Evolutionary conservation across 2,888 invertebrate genomes (phyloP), one percentile per base, ranked within the genome.

Genomic region (Tachina grossa): DNA sequence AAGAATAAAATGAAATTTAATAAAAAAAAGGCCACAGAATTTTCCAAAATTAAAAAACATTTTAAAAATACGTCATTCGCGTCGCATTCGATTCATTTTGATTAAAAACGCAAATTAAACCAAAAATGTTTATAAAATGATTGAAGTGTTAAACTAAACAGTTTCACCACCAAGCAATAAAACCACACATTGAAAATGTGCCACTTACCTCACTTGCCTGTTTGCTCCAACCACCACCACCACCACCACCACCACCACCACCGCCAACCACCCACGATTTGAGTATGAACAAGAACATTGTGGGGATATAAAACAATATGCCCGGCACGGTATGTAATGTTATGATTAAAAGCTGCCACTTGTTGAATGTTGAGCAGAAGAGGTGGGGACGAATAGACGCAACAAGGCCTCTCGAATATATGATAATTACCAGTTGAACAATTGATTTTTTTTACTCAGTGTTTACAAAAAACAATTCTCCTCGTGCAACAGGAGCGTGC

Each of bases 51-150:
- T 51, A 53, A 31, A 53, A 39, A 79, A 55, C 4, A 39, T 63
- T 63, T 71, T 53, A 39, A 77, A 19, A 66, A 57, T 13, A 16
- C 47, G 9, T 39, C 55, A 14, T 11, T 53, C 45, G 55, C 45
- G 57, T 66, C 31, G 6, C 39, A 1, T 6, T 31, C 31, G 31
- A 31, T 31, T 31, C 6, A 49, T 53, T 68, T 81, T 74, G 59
- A 68, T 68, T 66, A 68, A 75, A 82, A 75, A 63, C 39, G 39
- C 68, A 82, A 75, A 61, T 69, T 39, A 82, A 61, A 82, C 22
- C 39, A 55, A 75, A 68, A 68, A 19, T 75, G 45, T 74, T 74
- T 74, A 68, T 51, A 59, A 74, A 81, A 53, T 53, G 31, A 66
- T 43, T 74, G 41, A 66, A 80, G 63, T 79, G 79, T 51, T 59